These are phyloP conservation scores for Thalpophila matura DNA, from an alignment of 2,888 invertebrate species.

Conservation along the genomic window DNA sequence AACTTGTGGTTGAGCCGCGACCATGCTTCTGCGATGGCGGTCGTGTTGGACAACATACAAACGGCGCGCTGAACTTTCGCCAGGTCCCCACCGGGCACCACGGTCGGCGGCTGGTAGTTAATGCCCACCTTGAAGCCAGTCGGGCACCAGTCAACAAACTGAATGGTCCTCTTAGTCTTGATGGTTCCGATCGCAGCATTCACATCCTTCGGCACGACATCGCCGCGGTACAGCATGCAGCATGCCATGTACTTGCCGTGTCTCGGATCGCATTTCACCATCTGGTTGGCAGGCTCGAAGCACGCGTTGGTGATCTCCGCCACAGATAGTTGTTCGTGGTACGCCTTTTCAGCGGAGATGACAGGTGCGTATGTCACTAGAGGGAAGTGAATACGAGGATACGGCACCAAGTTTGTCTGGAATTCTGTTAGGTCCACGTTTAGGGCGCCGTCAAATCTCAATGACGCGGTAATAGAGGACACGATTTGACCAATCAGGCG, in stretches of 20 bases:
- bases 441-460: conserved; percentile 97
- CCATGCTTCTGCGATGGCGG: conserved; percentile 99
- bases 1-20: conserved; percentile 98
- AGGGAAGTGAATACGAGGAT: conserved; percentile 98
- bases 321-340: conserved; percentile 97
- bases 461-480: conserved; percentile 97
- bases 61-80: conserved; percentile 98
- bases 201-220: conserved; percentile 98
- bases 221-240: conserved; percentile 98
- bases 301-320: conserved; percentile 98
- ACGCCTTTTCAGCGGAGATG: conserved; percentile 97
- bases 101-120: conserved; percentile 96
- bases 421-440: conserved; percentile 98
- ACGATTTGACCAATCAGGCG: conserved; percentile 98
- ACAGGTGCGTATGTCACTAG: conserved; percentile 97
- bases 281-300: conserved; percentile 98
- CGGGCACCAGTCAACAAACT: conserved; percentile 98
- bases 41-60: conserved; percentile 99
- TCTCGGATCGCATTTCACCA: conserved; percentile 98
- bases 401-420: conserved; percentile 98
- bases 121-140: conserved; percentile 95
- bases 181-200: conserved; percentile 98
- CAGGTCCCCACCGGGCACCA: conserved; percentile 97
- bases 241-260: conserved; percentile 98
- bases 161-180: conserved; percentile 97